Base-by-base conservation (phyloP, 2,888 invertebrate genomes). In the Cataglyphis cursor region DNA sequence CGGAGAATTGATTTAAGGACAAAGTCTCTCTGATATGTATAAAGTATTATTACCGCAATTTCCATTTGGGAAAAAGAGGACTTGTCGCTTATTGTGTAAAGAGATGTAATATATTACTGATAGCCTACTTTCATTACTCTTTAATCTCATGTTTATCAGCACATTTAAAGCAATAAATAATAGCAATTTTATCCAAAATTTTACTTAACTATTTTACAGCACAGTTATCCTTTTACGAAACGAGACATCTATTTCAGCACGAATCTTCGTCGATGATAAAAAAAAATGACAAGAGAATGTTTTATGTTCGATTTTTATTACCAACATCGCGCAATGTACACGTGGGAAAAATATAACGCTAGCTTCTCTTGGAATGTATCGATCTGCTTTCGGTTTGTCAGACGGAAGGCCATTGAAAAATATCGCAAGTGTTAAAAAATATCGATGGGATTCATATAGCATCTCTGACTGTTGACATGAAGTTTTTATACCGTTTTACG, bases 271-370 rank as follows among this genome's bases (percentile, higher is more conserved):
- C 28, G 21, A 41, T 12, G 28, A 31, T 51, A 51, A 28, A 28
- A 84, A 81, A 83, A 62, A 44, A 35, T 5, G 18, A 68, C 18
- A 64, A 59, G 62, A 61, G n/a, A 81, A 83, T 83, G 66, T 28
- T 86, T 83, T 38, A 78, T n/a, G 21, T 31, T 12, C 61, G 41
- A 44, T 64, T 87, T 87, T 84, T 84, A 84, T 84, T 68, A 57
- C 51, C 28, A 24, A 48, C 48, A 15, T 73, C 62, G 57, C 51
- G 24, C 54, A 51, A 24, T 54, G 18, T 44, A 31, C 61, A 54
- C 62, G 15, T 8, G 31, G 44, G 64, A 73, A 66, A 82, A 74
- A 74, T 73, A 81, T 81, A 59, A 66, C 28, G 15, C 10, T 31
- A 48, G 24, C 48, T 9, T 81, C 44, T 51, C n/a, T 51, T 51